Base-by-base conservation (phyloP, 2,888 invertebrate species). In the Ectemnius lituratus region DNA sequence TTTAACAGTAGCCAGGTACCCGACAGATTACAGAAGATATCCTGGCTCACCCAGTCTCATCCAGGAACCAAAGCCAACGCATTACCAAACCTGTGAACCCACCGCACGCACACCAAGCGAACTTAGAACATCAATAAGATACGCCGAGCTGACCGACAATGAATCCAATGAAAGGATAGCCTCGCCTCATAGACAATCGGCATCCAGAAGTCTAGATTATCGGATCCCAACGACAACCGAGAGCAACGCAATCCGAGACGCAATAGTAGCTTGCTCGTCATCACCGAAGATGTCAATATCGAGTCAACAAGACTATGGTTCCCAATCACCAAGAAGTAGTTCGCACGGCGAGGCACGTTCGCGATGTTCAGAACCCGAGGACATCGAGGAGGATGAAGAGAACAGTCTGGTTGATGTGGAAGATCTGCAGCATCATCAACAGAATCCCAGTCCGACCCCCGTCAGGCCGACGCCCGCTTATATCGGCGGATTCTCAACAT, bases 401-500 rank as follows among this genome's bases (percentile, higher is more conserved):
- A 93, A 92, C 79, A 94, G 94, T 62, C 93, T 95, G 86, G 96
- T 96, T 14, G 96, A 96, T 88, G 96, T 96, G 14, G 96, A 96
- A 89, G 96, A 96, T 86, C 91, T 96, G 20, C 82, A 85, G 4
- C 88, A 88, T 23, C 65, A 75, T 13, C 63, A 78, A 2, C 64
- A 70, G 3, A 63, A 62, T 1, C 61, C 27, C 73, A 85, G 87
- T 56, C 86, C 90, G 0, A 83, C 86, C 1, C 90, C 90, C 0
- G 85, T 90, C 1, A 87, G 90, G 66, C 90, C 90, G 0, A 90
- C 89, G 1, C 90, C 90, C 0, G 89, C 87, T 0, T 90, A 90
- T 64, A 85, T 90, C 18, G 87, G 84, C 5, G 89, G 89, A 1
- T 90, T 89, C 61, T 84, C 90, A 4, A 83, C 83, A 1, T 78